Evolutionary conservation across 2,797 vertebrate species (phyloP).

Genomic region (Benthosema pterotum): DNA sequence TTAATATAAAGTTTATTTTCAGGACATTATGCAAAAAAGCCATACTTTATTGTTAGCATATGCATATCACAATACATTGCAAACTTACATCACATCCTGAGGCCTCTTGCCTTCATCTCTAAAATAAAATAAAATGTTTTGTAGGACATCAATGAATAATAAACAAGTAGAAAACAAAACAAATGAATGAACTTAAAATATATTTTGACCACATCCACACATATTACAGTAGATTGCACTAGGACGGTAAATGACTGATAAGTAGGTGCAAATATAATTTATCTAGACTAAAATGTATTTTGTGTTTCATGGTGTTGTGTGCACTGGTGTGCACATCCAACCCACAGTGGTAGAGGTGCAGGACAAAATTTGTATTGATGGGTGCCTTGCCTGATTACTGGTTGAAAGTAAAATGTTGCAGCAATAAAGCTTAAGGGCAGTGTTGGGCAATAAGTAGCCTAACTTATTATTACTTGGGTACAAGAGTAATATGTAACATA

Average conservation of each 20-base stretch:
- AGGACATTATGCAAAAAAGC: slow-evolving; percentile 66
- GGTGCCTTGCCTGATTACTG: too few relatives aligned
- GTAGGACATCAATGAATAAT: slow-evolving; percentile 25
- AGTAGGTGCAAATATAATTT: neutral
- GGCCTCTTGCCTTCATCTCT: slow-evolving; percentile 33
- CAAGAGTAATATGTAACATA: too few relatives aligned
- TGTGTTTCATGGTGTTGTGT: too few relatives aligned
- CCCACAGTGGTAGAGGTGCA: too few relatives aligned
- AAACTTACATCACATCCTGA: slow-evolving; percentile 56
- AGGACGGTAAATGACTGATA: slow-evolving; percentile 21
- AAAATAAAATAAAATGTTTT: slow-evolving; percentile 37
- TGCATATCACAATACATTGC: slow-evolving; percentile 63
- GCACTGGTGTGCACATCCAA: too few relatives aligned
- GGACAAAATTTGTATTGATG: too few relatives aligned
- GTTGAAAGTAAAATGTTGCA: too few relatives aligned
- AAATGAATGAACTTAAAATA: slow-evolving; percentile 39
- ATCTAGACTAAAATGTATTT: too few relatives aligned
- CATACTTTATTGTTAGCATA: slow-evolving; percentile 61
- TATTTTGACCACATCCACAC: slow-evolving; percentile 36
- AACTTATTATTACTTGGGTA: too few relatives aligned
- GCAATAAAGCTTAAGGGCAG: too few relatives aligned
- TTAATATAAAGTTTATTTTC: slow-evolving; percentile 77
- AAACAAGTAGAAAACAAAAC: slow-evolving; percentile 29
- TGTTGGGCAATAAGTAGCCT: too few relatives aligned
- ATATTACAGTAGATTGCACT: slow-evolving; percentile 58